phyloP scores from a whole-genome alignment of 2,888 invertebrate species.

The Dyspetes luteomarginatus region DNA sequence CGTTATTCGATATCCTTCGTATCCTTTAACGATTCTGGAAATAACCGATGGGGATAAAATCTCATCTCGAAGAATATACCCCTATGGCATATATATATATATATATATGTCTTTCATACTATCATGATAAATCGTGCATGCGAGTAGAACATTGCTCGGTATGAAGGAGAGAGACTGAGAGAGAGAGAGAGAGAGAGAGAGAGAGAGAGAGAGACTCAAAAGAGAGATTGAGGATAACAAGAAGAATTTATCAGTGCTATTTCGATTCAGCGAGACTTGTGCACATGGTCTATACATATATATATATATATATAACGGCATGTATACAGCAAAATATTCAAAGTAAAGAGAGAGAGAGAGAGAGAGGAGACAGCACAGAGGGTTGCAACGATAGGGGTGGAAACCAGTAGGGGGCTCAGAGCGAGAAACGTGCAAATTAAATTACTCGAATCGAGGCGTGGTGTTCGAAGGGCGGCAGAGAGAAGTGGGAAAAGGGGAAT shows the following conservation, averaged over 20 bases:
- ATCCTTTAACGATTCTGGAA: slow-evolving; percentile 28
- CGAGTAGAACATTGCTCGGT: background rate
- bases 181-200: too few relatives aligned
- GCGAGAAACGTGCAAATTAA: slow-evolving; percentile 61
- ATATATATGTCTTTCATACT: background rate
- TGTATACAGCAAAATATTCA: slow-evolving; percentile 12
- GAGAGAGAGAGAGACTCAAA: too few relatives aligned
- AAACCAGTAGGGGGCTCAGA: slow-evolving; percentile 19
- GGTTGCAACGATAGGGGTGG: slow-evolving; percentile 7
- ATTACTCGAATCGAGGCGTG: slow-evolving; percentile 55
- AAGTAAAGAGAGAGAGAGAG: background rate
- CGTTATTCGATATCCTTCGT: background rate
- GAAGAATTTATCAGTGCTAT: too few relatives aligned
- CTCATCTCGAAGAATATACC: slow-evolving; percentile 22
- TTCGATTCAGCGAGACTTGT: slow-evolving; percentile 33
- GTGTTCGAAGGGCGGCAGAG: background rate
- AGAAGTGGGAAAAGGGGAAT: background rate
- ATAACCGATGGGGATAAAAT: slow-evolving; percentile 40
- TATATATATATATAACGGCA: background rate
- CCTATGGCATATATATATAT: background rate
- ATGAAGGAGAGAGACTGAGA: too few relatives aligned
- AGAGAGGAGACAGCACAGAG: slow-evolving; percentile 19
- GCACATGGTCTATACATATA: background rate
- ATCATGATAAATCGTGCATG: slow-evolving; percentile 21
- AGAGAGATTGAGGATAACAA: too few relatives aligned